Evolutionary conservation across 1,140 invertebrate genomes (phyloP).

Genomic region (Paralvinella palmiformis): DNA sequence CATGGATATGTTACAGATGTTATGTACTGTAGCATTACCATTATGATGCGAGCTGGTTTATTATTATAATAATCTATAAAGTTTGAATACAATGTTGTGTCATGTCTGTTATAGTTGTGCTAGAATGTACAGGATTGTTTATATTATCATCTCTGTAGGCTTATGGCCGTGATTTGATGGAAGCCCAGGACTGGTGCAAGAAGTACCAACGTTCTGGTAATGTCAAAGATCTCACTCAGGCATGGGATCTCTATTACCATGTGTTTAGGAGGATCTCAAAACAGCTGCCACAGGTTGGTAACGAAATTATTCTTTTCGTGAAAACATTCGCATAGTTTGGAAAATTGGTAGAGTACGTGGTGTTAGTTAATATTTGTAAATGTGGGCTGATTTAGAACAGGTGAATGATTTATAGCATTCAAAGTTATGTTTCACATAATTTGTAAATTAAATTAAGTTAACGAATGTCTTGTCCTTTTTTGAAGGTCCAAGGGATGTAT

Average conservation of each 20-base stretch:
- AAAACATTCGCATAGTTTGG: conserved; percentile 67
- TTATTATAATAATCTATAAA: too few relatives aligned
- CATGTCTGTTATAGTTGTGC: neutral
- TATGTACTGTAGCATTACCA: too few relatives aligned
- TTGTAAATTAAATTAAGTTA: too few relatives aligned
- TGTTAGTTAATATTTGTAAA: too few relatives aligned
- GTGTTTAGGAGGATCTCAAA: conserved; percentile 91
- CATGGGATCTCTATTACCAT: conserved; percentile 98
- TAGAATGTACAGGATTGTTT: neutral
- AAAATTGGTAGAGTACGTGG: too few relatives aligned
- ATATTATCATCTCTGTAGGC: conserved; percentile 46
- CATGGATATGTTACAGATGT: too few relatives aligned
- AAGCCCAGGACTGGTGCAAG: conserved; percentile 91
- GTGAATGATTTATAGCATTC: too few relatives aligned
- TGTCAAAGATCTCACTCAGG: conserved; percentile 86
- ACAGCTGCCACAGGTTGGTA: conserved; percentile 71
- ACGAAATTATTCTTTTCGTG: conserved; percentile 24
- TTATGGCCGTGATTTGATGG: conserved; percentile 86
- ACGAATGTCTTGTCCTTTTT: too few relatives aligned
- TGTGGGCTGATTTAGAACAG: too few relatives aligned
- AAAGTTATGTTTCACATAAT: too few relatives aligned
- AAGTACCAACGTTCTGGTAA: conserved; percentile 75
- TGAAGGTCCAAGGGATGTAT: conserved; percentile 9
- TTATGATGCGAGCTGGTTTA: too few relatives aligned
- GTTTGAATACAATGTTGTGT: too few relatives aligned